These are phyloP conservation scores for Atta texana DNA, from an alignment of 1,140 invertebrate species.

Conservation along the genomic window DNA sequence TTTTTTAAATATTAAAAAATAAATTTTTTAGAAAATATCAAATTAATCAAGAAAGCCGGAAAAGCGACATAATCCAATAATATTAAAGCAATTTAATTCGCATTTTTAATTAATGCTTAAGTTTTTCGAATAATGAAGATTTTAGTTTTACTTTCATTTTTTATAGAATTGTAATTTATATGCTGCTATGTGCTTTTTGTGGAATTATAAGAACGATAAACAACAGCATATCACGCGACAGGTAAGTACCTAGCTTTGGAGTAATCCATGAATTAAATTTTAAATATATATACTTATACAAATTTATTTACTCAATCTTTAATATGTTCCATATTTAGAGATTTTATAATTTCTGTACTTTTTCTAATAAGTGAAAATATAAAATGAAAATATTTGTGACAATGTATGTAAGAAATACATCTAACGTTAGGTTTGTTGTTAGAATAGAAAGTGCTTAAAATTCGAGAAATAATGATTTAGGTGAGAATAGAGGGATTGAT, in stretches of 20 bases:
- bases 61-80: not conserved
- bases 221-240: slow-evolving; percentile 81
- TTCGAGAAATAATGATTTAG: slow-evolving; percentile 70
- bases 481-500: slow-evolving; percentile 84
- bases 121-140: slow-evolving; percentile 61
- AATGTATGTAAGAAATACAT: not conserved
- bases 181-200: slow-evolving; percentile 86
- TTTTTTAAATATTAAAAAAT: not conserved
- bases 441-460: not conserved
- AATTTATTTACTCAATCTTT: not conserved
- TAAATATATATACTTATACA: not conserved
- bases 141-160: not conserved
- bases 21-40: not conserved
- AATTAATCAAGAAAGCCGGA: not conserved
- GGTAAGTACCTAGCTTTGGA: slow-evolving; percentile 70
- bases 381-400: not conserved
- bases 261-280: not conserved
- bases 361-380: not conserved
- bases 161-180: slow-evolving; percentile 43
- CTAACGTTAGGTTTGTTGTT: not conserved
- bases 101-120: not conserved
- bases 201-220: slow-evolving; percentile 82
- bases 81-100: not conserved
- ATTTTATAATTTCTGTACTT: slow-evolving; percentile 13
- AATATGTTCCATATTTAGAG: not conserved